These are phyloP conservation scores for Lasioglossum zephyrum DNA, from an alignment of 2,888 invertebrate species.

Conservation along the genomic window DNA sequence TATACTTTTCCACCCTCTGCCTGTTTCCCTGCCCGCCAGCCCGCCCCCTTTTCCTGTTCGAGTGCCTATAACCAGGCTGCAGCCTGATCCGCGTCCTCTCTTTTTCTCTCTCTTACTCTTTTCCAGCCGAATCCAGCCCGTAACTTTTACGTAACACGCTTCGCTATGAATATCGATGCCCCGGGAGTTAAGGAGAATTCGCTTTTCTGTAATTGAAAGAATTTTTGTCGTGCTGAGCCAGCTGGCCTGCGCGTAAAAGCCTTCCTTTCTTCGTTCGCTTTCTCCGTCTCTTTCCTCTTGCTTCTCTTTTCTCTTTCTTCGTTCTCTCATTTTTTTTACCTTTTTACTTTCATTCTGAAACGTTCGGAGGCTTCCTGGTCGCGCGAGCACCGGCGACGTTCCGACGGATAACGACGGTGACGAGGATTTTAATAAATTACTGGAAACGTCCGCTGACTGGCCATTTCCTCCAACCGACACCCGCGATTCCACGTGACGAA, in stretches of 20 bases:
- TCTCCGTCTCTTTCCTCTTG: slow-evolving; percentile 13
- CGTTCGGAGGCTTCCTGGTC: slow-evolving; percentile 40
- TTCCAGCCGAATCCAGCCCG: slow-evolving; percentile 54
- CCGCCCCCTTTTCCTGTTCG: slow-evolving; percentile 53
- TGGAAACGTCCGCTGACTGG: slow-evolving; percentile 53
- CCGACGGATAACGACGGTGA: slow-evolving; percentile 59
- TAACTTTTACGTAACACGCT: slow-evolving; percentile 77
- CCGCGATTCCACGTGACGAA: slow-evolving; percentile 1
- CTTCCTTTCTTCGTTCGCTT: slow-evolving; percentile 39
- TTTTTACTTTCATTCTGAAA: slow-evolving; percentile 2
- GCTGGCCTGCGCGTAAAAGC: slow-evolving; percentile 77
- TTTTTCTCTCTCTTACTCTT: background rate
- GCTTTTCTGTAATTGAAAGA: slow-evolving; percentile 79
- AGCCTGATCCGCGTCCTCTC: slow-evolving; percentile 66
- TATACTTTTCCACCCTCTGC: slow-evolving; percentile 68
- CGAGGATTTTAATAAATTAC: slow-evolving; percentile 74
- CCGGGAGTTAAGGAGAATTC: slow-evolving; percentile 73
- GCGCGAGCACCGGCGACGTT: slow-evolving; percentile 36
- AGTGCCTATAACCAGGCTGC: slow-evolving; percentile 65
- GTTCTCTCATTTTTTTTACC: no score
- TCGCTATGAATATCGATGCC: slow-evolving; percentile 80
- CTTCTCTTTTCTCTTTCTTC: background rate
- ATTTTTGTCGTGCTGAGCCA: slow-evolving; percentile 77
- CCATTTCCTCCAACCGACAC: slow-evolving; percentile 33
- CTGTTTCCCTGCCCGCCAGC: slow-evolving; percentile 45